Evolutionary conservation across 2,797 vertebrate genomes (phyloP).

Genomic region (Cetoscarus ocellatus): DNA sequence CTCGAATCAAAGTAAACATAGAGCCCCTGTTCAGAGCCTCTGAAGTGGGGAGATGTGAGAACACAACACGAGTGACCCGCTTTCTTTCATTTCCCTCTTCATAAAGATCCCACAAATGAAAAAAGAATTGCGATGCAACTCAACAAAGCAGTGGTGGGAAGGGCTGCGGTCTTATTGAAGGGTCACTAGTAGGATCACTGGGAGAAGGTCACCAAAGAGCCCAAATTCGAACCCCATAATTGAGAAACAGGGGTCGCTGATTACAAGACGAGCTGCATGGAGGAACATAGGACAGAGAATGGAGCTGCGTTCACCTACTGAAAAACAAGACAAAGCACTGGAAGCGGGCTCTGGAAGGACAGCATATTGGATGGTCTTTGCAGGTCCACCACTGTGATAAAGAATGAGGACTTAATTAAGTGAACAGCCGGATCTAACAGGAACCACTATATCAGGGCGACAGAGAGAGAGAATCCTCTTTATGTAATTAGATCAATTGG

Average conservation of each 20-base stretch:
- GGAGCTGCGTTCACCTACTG: conserved; percentile 46
- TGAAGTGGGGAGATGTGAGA: conserved; percentile 83
- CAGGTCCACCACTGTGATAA: conserved; percentile 80
- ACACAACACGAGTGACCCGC: conserved; percentile 78
- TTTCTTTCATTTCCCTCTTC: conserved; percentile 87
- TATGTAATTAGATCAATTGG: conserved; percentile 89
- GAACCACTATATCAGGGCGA: conserved; percentile 72
- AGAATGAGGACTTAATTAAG: conserved; percentile 86
- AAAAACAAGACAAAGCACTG: conserved; percentile 61
- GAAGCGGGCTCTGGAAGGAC: conserved; percentile 60
- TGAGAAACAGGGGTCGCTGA: conserved; percentile 84
- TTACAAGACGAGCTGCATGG: conserved; percentile 67
- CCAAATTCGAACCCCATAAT: conserved; percentile 86
- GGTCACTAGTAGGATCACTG: conserved; percentile 84
- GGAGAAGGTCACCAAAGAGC: conserved; percentile 86
- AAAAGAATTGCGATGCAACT: conserved; percentile 72
- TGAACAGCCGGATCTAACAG: conserved; percentile 78
- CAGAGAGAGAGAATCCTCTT: conserved; percentile 75
- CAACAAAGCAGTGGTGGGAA: conserved; percentile 72
- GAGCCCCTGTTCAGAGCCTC: conserved; percentile 77
- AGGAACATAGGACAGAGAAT: conserved; percentile 57
- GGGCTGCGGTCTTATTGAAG: conserved; percentile 79
- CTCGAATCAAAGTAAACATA: conserved; percentile 89
- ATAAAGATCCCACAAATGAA: conserved; percentile 88
- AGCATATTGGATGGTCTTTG: conserved; percentile 69